Percentiles rank a stretch among this genome's conserved stretches.
phyloP scores from a whole-genome alignment of 2,888 invertebrate genomes.

The Myathropa florea region DNA sequence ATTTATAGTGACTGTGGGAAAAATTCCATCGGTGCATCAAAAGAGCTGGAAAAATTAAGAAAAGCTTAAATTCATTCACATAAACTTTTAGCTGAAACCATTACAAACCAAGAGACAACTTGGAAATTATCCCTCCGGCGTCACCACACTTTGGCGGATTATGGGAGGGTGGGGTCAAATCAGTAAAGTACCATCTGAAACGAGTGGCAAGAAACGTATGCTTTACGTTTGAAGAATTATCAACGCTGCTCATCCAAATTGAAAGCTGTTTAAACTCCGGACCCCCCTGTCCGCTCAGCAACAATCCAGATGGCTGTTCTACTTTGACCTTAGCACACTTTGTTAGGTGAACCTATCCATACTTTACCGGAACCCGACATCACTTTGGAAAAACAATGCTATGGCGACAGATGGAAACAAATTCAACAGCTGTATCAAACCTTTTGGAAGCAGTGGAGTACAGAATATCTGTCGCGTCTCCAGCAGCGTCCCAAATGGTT shows the following conservation, averaged over 20 bases:
- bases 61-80: neutral
- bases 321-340: no score
- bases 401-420: no score
- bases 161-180: no score
- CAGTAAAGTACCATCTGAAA: no score
- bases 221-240: no score
- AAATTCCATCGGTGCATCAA: neutral
- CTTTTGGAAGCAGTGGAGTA: no score
- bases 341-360: no score
- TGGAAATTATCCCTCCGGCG: neutral
- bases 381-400: no score
- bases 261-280: neutral
- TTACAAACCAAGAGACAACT: neutral
- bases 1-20: conserved; percentile 28
- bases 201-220: no score
- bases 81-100: neutral
- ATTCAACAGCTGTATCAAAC: no score
- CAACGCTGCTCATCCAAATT: neutral
- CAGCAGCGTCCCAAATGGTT: conserved; percentile 33
- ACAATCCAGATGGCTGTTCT: neutral
- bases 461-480: no score
- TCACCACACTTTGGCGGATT: neutral
- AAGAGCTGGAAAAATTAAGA: neutral
- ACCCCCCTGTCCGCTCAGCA: neutral
- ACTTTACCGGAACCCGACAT: no score